These are phyloP conservation scores for Labeo calbasu DNA, from an alignment of 2,797 vertebrate species.

Conservation along the genomic window DNA sequence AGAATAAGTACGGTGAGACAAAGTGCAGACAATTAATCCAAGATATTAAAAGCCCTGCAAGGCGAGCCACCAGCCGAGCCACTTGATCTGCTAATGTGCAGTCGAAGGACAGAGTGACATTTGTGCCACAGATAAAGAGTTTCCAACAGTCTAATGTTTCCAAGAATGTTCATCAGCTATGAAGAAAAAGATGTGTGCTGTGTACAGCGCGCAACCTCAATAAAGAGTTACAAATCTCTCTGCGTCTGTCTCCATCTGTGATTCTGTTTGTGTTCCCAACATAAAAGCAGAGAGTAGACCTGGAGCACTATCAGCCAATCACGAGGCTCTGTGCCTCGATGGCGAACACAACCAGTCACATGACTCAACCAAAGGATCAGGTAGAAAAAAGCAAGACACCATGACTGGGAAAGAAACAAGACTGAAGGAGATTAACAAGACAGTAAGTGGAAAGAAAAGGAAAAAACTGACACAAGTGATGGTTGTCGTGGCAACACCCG, in stretches of 20 bases:
- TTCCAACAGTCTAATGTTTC: conserved; percentile 18
- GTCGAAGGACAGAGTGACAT: conserved; percentile 14
- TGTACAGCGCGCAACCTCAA: not conserved
- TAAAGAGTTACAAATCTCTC: conserved; percentile 45
- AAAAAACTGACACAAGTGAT: conserved; percentile 44
- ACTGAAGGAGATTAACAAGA: not conserved
- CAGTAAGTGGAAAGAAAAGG: conserved; percentile 33
- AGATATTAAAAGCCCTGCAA: conserved; percentile 39
- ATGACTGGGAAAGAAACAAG: not conserved
- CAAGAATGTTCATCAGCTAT: conserved; percentile 38
- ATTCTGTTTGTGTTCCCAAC: conserved; percentile 14
- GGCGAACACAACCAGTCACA: conserved; percentile 19
- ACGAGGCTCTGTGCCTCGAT: not conserved
- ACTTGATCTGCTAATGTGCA: conserved; percentile 12
- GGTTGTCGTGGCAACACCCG: conserved; percentile 60
- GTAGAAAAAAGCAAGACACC: not conserved
- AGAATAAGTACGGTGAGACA: conserved; percentile 12
- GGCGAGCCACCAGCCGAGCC: conserved; percentile 22
- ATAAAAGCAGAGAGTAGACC: conserved; percentile 14
- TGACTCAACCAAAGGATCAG: conserved; percentile 10
- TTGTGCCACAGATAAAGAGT: conserved; percentile 22
- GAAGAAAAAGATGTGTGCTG: conserved; percentile 50
- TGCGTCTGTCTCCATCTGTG: conserved; percentile 8
- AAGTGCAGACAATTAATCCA: conserved; percentile 28
- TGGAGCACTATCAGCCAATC: conserved; percentile 39